Evolutionary conservation across 2,888 invertebrate genomes (phyloP).

Genomic region (Pandemis cinnamomeana): DNA sequence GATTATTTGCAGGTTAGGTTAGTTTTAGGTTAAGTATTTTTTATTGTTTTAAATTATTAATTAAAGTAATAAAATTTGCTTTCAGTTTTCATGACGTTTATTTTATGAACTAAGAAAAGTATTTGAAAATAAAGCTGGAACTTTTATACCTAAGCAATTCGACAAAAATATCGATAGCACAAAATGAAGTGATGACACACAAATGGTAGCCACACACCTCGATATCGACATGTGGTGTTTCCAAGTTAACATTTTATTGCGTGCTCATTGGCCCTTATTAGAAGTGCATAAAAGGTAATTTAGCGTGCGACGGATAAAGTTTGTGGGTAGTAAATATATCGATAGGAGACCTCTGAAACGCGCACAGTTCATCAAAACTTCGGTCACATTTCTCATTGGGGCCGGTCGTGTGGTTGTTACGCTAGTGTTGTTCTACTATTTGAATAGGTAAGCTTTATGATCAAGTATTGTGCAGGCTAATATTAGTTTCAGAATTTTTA

Average conservation of each 20-base stretch:
- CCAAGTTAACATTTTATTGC: conserved; percentile 11
- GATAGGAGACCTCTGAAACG: conserved; percentile 69
- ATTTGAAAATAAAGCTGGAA: neutral
- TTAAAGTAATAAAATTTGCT: too few species aligned
- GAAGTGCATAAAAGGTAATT: conserved; percentile 46
- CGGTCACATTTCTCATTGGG: conserved; percentile 73
- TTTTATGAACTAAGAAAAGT: neutral
- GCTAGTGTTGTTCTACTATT: conserved; percentile 49
- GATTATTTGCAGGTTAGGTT: too few species aligned
- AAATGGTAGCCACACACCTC: conserved; percentile 64
- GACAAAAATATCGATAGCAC: conserved; percentile 56
- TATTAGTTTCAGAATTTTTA: too few species aligned
- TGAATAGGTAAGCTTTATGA: too few species aligned
- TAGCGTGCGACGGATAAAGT: conserved; percentile 36
- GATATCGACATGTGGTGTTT: conserved; percentile 59
- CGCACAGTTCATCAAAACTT: conserved; percentile 74
- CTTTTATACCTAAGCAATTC: conserved; percentile 49
- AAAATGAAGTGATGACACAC: conserved; percentile 70
- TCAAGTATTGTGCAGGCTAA: too few species aligned
- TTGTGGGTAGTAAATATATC: conserved; percentile 67
- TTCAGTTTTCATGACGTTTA: too few species aligned
- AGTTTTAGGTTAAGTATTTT: too few species aligned
- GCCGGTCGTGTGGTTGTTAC: conserved; percentile 51
- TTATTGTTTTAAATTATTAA: too few species aligned
- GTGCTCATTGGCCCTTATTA: conserved; percentile 47